Percentiles rank a stretch among this genome's conserved stretches.
These are phyloP conservation scores for Colostygia pectinataria DNA, from an alignment of 2,888 invertebrate species.

Conservation along the genomic window DNA sequence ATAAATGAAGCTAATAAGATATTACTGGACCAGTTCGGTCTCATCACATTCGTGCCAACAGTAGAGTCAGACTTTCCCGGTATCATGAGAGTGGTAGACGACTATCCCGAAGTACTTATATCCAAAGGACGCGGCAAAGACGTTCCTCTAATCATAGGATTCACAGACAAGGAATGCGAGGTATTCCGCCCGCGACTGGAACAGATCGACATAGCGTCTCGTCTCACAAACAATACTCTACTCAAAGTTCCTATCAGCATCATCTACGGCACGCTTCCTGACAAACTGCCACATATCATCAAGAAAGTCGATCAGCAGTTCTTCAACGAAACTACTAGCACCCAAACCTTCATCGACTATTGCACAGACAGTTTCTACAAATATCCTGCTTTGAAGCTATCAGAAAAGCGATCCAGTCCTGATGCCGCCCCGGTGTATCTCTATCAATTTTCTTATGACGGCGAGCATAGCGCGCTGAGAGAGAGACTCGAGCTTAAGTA, in stretches of 20 bases:
- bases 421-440: conserved; percentile 71
- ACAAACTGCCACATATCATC: conserved; percentile 37
- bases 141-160: conserved; percentile 64
- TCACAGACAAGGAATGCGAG: conserved; percentile 64
- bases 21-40: conserved; percentile 53
- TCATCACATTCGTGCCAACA: conserved; percentile 61
- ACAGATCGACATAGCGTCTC: conserved; percentile 48
- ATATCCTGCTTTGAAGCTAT: conserved; percentile 60
- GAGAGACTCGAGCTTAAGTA: conserved; percentile 55
- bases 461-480: conserved; percentile 72
- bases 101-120: conserved; percentile 60
- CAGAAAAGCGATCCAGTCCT: conserved; percentile 40
- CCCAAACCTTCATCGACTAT: conserved; percentile 52
- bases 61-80: conserved; percentile 58
- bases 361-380: conserved; percentile 60
- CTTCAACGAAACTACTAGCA: conserved; percentile 45
- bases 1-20: conserved; percentile 54
- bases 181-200: conserved; percentile 56
- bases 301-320: conserved; percentile 49
- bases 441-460: conserved; percentile 80
- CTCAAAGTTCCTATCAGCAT: conserved; percentile 47
- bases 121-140: conserved; percentile 54
- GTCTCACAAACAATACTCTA: conserved; percentile 45
- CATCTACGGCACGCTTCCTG: conserved; percentile 42
- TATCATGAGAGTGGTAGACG: conserved; percentile 58